Evolutionary conservation across 2,888 invertebrate genomes (phyloP), one percentile per base, ranked within the genome.

Genomic region (Hirtodrosophila cameraria): DNA sequence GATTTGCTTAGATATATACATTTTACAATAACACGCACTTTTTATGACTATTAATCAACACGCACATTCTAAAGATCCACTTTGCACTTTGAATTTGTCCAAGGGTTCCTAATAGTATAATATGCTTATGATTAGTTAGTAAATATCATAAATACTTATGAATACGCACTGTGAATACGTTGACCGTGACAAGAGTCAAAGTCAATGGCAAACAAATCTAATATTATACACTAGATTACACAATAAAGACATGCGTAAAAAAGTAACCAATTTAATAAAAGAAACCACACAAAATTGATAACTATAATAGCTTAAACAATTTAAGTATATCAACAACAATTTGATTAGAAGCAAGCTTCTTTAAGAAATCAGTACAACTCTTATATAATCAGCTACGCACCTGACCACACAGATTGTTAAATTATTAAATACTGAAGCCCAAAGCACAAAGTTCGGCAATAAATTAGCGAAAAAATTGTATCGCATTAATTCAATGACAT

Each of bases 291-390:
- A 36, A 57, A 18, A 6, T 35, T 49, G 69, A 73, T 61, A 73
- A 63, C 58, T 57, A 45, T 45, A 66, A 5, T 30, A 60, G n/a
- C 9, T 27, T 31, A 8, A 25, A 13, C 39, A 49, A 35, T 41
- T 55, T 25, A 27, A 38, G 49, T 52, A 65, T 69, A 65, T 69
- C 82, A 85, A 58, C n/a, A 78, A 78, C 75, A 85, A 55, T 82
- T 70, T 85, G 45, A 82, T 69, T 66, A 58, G 36, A 33, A 8
- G 13, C 25, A 18, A 48, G 16, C 13, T 9, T 20, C 15, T 35
- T 27, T 27, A 13, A 16, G 8, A 58, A 52, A 53, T 57, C 71
- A 53, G 45, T 53, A 45, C 39, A 55, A 15, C 41, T 33, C 9
- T 52, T 58, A 76, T 67, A 48, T 76, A 60, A 77, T 80, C 58